Base-by-base conservation (phyloP, 2,797 vertebrate species). In the Channa striata region DNA sequence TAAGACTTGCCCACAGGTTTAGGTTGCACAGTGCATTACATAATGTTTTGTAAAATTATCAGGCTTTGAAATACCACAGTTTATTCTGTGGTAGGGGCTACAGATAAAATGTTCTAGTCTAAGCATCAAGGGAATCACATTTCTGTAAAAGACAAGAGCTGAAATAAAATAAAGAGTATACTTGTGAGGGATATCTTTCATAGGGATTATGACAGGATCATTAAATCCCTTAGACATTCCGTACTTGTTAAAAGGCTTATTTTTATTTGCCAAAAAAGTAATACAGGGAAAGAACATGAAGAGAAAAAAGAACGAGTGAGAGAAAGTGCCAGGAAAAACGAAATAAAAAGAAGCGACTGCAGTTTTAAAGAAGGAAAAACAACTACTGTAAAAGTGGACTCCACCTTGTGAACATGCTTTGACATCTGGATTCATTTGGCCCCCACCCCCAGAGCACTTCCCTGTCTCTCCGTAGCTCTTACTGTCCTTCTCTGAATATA, bases 361-460 rank as follows among this genome's bases (percentile, higher is more conserved):
- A 81, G 80, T 86, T 81, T 86, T 83, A 75, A 90, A 87, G 77
- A 84, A 78, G 82, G 74, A 83, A 87, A 90, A 89, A 89, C 81
- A 91, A 92, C 89, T 91, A 91, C 87, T 85, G 90, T 91, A 89
- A 77, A 82, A 86, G 77, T 58, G 68, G 87, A 78, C 83, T 89
- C 87, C 87, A 87, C 90, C 87, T 92, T 83, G 82, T 76, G 87
- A 91, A 89, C 87, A 89, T 51, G 72, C 43, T 53, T 78, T 54
- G 53, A 91, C 91, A 93, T 93, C 90, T 93, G 92, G 89, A 90
- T 90, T 83, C 81, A 87, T 87, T 92, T 90, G 88, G 89, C 82
- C 89, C 77, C 80, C 58, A 64, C 83, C 82, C 61, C 82, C 84
- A 0, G 57, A 75, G 61, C 54, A 85, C 78, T 86, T 88, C 79